phyloP scores from a whole-genome alignment of 2,797 vertebrate genomes.

The Myiotriccus ornatus region DNA sequence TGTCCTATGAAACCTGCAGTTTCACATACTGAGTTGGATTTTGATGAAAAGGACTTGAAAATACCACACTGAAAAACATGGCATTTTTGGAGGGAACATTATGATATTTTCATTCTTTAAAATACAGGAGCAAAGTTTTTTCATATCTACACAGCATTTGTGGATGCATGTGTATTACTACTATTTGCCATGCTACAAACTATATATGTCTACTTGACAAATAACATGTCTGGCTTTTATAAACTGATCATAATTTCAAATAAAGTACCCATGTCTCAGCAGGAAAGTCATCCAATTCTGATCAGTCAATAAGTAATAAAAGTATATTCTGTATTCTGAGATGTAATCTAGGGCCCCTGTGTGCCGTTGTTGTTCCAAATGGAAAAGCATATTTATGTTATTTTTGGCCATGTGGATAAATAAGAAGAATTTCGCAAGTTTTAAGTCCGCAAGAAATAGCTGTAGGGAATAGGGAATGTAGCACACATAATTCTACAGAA shows the following conservation, averaged over 20 bases:
- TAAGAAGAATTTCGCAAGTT: neutral
- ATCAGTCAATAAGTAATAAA: neutral
- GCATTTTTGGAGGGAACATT: neutral
- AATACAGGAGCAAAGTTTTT: neutral
- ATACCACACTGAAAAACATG: neutral
- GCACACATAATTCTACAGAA: neutral
- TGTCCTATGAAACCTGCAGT: neutral
- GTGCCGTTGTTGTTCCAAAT: neutral
- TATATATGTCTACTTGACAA: neutral
- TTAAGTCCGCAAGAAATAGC: neutral
- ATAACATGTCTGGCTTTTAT: neutral
- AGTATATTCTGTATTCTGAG: neutral
- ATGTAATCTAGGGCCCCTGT: neutral
- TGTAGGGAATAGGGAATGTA: neutral
- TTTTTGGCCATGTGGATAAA: neutral
- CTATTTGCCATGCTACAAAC: neutral
- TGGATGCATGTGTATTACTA: neutral
- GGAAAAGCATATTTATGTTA: fast-evolving
- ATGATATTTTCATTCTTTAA: neutral
- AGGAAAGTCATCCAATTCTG: neutral
- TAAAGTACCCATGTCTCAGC: neutral
- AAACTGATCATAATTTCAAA: neutral
- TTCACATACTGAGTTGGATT: neutral
- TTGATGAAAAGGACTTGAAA: neutral
- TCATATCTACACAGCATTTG: neutral